Conservation (phyloP, 2,797 vertebrate genomes). For the Diceros bicornis region DNA sequence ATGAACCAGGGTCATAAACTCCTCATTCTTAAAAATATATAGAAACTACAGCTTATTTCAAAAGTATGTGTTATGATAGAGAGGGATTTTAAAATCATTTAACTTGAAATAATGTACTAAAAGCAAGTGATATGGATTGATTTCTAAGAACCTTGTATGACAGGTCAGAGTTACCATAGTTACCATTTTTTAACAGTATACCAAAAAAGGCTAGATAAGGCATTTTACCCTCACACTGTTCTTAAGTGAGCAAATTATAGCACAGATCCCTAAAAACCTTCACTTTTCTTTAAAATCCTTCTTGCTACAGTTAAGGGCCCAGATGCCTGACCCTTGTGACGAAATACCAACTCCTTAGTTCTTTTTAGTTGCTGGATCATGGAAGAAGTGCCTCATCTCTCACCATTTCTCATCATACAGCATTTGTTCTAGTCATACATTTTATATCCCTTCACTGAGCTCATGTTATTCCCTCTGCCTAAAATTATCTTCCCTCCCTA, state of each 20-base stretch:
- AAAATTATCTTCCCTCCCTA: constrained; percentile 9
- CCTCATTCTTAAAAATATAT: neutral
- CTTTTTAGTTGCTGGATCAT: neutral
- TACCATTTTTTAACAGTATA: neutral
- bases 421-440: neutral
- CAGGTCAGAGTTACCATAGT: neutral
- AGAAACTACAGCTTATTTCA: neutral
- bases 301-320: neutral
- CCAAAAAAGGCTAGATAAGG: neutral
- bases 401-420: neutral
- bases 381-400: neutral
- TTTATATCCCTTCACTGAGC: neutral
- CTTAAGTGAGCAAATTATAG: constrained; percentile 31
- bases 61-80: neutral
- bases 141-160: neutral
- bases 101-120: constrained; percentile 16
- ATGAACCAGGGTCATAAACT: neutral
- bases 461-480: neutral
- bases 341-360: neutral
- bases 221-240: neutral
- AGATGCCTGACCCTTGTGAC: neutral
- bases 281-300: neutral
- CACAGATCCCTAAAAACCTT: neutral
- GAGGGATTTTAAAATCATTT: constrained; percentile 1
- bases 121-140: neutral